Base-by-base conservation (phyloP, 2,797 vertebrate genomes). In the Lycodopsis pacificus region DNA sequence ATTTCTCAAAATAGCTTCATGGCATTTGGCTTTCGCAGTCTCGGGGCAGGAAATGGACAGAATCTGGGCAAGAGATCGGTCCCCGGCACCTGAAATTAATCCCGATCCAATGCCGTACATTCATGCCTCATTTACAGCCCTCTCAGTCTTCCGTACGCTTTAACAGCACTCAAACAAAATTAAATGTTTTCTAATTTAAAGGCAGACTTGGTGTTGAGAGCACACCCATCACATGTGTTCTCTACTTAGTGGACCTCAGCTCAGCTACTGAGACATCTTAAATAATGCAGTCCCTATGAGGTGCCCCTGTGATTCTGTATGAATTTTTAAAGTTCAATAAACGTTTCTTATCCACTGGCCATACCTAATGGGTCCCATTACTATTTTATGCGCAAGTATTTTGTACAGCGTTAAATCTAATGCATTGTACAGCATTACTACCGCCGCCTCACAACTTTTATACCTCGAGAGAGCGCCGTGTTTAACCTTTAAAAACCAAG, bases 291-390 rank as follows among this genome's bases (percentile, higher is more conserved):
- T 73, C 32, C 71, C 70, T 74, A 76, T 77, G 83, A 89, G 86
- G 76, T 84, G 79, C 86, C 76, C 85, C 81, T 76, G 74, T 90
- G 85, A 89, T 92, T 91, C 82, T 44, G 19, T 82, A 91, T 93
- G 76, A 86, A 93, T 93, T 89, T 92, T 93, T 93, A 88, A 93
- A 90, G 77, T 92, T 93, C 84, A 91, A 92, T 93, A 93, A 93
- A 92, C 6, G 85, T 81, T 92, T 91, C 83, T 83, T 84, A 91
- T 89, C 84, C 88, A 86, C 83, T 56, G 83, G 84, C 78, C 86
- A 87, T 86, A 88, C 75, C 73, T 89, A 91, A 91, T 86, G 86
- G 76, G 70, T 57, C 20, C 59, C 73, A 89, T 91, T 85, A 87
- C 73, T 88, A 81, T 92, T 91, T 93, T 58, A 92, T 88, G 53